phyloP scores from a whole-genome alignment of 2,113 vertebrate species.

The Condylura cristata region DNA sequence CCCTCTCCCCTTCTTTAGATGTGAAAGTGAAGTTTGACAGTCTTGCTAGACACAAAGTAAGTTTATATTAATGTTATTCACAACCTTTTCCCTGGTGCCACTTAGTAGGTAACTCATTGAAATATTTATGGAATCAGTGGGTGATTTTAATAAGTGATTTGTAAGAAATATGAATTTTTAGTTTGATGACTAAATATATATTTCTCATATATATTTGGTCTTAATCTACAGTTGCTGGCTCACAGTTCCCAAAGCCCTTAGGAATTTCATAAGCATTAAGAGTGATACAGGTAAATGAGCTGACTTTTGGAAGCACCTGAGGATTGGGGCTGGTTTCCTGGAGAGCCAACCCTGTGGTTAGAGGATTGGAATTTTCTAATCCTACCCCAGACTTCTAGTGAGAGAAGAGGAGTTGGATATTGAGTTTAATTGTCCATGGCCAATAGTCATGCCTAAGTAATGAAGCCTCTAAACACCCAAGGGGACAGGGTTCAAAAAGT shows the following conservation, averaged over 20 bases:
- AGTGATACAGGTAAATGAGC: not conserved
- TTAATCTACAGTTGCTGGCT: not conserved
- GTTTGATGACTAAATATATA: not conserved
- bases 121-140: not conserved
- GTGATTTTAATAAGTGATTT: not conserved
- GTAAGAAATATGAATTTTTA: not conserved
- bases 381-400: not conserved
- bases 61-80: not conserved
- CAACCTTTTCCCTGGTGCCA: not conserved
- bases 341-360: not conserved
- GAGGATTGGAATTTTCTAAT: not conserved
- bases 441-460: not conserved
- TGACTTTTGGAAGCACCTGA: not conserved
- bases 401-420: not conserved
- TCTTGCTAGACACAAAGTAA: not conserved
- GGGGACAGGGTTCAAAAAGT: not conserved
- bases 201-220: not conserved
- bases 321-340: not conserved
- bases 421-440: not conserved
- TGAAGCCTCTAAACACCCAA: not conserved
- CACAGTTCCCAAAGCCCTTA: not conserved
- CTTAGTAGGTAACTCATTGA: not conserved
- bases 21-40: not conserved
- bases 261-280: not conserved
- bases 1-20: not conserved